A percentile compares a stretch with the other conserved stretches of the same genome.
Conservation (phyloP, 2,113 vertebrate species). For the Lynx canadensis region DNA sequence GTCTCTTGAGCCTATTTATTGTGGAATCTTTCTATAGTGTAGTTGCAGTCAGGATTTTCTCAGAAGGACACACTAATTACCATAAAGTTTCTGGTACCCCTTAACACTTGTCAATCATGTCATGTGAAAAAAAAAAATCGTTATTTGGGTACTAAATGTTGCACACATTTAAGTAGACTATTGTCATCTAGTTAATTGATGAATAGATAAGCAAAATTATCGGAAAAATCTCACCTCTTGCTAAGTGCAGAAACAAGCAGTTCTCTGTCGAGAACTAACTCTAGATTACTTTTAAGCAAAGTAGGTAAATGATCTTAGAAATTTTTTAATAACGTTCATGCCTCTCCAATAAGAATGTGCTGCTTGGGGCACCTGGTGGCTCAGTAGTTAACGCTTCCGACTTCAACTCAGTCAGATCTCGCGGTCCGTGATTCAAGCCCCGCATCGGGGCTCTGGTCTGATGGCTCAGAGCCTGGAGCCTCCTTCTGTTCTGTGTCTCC, state of each 20-base stretch:
- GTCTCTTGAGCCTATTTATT: background rate
- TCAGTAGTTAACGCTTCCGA: too few species aligned
- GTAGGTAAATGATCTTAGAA: constrained; percentile 24
- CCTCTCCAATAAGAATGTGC: background rate
- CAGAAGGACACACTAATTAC: background rate
- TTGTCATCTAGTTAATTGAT: background rate
- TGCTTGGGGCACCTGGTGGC: background rate
- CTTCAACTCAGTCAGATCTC: too few species aligned
- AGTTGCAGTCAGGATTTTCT: background rate
- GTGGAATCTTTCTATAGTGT: background rate
- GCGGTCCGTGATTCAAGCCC: too few species aligned
- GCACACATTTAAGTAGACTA: background rate
- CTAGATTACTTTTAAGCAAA: constrained; percentile 40
- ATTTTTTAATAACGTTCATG: constrained; percentile 40
- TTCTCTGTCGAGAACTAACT: constrained; percentile 40
- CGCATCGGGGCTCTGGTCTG: too few species aligned
- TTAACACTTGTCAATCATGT: background rate
- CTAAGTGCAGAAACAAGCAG: constrained; percentile 19
- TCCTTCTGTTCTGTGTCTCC: too few species aligned
- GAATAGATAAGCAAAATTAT: constrained; percentile 7
- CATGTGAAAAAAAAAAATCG: background rate
- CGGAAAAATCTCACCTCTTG: background rate
- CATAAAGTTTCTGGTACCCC: background rate
- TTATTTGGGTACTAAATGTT: background rate
- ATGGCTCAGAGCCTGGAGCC: too few species aligned